A percentile compares a stretch with the other conserved stretches of the same genome.
These are phyloP conservation scores for Hippolais icterina DNA, from an alignment of 2,113 vertebrate species.

Conservation along the genomic window DNA sequence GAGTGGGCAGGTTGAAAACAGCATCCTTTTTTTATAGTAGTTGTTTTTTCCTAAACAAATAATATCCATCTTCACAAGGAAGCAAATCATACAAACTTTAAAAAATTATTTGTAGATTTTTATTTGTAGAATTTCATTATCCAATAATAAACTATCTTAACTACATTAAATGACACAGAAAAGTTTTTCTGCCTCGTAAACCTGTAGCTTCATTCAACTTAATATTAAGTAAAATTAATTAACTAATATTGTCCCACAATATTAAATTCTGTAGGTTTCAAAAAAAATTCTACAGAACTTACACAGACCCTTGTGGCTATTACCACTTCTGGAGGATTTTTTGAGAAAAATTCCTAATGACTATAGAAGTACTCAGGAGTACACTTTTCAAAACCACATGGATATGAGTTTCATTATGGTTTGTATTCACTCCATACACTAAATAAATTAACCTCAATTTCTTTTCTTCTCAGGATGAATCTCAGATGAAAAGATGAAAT, in stretches of 20 bases:
- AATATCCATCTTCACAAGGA: neutral
- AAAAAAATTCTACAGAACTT: neutral
- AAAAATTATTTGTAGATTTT: neutral
- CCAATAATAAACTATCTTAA: neutral
- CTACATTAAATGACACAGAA: neutral
- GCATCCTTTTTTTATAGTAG: neutral
- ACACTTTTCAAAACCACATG: neutral
- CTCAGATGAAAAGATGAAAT: neutral
- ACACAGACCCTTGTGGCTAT: neutral
- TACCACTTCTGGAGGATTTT: neutral
- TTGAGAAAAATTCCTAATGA: neutral
- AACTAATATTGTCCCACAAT: neutral
- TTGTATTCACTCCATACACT: neutral
- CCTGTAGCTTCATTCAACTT: neutral
- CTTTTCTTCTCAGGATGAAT: neutral
- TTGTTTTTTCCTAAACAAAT: neutral
- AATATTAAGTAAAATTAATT: neutral
- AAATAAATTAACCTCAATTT: neutral
- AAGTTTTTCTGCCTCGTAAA: neutral
- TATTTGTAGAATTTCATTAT: neutral
- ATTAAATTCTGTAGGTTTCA: neutral
- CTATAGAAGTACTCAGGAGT: neutral
- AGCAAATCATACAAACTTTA: neutral
- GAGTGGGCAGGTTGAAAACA: constrained; percentile 13
- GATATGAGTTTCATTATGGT: neutral